Base-by-base conservation (phyloP, 2,797 vertebrate species). In the Lepilemur septentrionalis region DNA sequence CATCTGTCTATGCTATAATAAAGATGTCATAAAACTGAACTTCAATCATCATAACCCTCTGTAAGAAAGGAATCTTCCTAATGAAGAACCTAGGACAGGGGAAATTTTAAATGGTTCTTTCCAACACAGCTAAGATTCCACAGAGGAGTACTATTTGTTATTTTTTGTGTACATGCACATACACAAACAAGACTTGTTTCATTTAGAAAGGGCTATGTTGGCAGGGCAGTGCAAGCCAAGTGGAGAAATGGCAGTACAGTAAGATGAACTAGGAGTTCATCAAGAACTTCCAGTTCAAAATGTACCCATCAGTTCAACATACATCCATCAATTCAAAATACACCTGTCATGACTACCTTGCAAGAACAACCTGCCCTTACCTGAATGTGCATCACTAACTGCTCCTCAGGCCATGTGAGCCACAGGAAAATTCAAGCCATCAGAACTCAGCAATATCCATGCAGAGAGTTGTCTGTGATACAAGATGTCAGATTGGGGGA, bases 91-190 rank as follows among this genome's bases (percentile, higher is more conserved):
- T 12, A 67, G 67, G 59, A 46, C 23, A 67, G 9, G 9, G 50
- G 30, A 82, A 35, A 59, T 52, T 41, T 91, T 86, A 46, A 57
- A 91, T 69, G 28, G 11, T 92, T 95, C 92, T 94, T 91, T 43
- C 20, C 1, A 52, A 1, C 85, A 82, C 9, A 80, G 57, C n/a
- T 43, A 85, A 70, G 52, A 80, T n/a, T 75, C 32, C 35, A 72
- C 0, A 78, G 28, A 82, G 57, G 12, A 84, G 22, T 32, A 78
- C n/a, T 57, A 38, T 12, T 55, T 78, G 35, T n/a, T 63, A n/a
- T 70, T 52, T 84, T 84, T 82, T 89, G 20, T 78, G 6, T 23
- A 9, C 7, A 23, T 1, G n/a, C 2, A 79, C 15, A 52, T 2
- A n/a, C 32, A 48, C 38, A 92, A 67, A 91, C 2, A 63, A 90